Base-by-base conservation (phyloP, 2,888 invertebrate species). In the Oegoconia quadripuncta region DNA sequence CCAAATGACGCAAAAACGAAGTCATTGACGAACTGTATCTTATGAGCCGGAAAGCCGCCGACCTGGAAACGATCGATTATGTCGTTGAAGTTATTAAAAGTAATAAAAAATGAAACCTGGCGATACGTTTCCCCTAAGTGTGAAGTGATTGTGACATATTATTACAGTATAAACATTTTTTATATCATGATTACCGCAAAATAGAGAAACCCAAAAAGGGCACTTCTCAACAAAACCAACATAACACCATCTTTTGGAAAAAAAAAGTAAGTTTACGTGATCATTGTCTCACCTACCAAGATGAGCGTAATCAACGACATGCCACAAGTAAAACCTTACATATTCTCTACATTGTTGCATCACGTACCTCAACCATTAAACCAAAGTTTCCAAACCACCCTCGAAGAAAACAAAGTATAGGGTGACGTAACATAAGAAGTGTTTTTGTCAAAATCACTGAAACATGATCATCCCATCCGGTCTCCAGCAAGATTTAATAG, bases 381-480 rank as follows among this genome's bases (percentile, higher is more conserved):
- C 23, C 7, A 23, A 8, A 9, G 3, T 27, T 27, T 8, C 23
- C 1, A 40, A 43, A 36, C 43, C 39, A 40, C 43, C 40, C 50
- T 70, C 62, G 63, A 55, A 44, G 64, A 37, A 56, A 55, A 65
- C 60, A 68, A 68, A 58, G 59, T 66, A 64, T 70, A 59, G 32
- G 50, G 61, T 81, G 74, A 79, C 65, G 81, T 80, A 81, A 83
- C 71, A 59, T 73, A 70, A 78, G 68, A 58, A 49, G 52, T 62
- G 73, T 71, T 76, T 76, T 80, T 73, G 63, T 70, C 59, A 74
- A 79, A 83, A 81, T 82, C 79, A 70, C 49, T 77, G 82, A 63
- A 87, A 86, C 75, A 65, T 59, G 77, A 86, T 70, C 68, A 49
- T 56, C 62, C 60, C 81, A 77, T 84, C 83, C 84, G 82, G 83